These are phyloP conservation scores for Galerucella calmariensis DNA, from an alignment of 2,888 invertebrate genomes.

Conservation along the genomic window DNA sequence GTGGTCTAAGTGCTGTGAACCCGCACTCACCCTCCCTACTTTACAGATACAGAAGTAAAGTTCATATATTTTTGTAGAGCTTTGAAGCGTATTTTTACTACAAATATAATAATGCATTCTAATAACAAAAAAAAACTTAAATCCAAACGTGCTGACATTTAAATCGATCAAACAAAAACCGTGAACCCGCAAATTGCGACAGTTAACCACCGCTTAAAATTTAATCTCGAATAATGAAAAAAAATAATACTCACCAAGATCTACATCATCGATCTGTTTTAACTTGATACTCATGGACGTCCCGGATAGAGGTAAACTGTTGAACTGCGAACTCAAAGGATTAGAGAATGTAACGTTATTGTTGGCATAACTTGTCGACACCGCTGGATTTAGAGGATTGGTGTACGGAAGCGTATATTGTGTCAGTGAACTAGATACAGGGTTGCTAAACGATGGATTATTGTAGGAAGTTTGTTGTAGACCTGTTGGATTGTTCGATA, in stretches of 20 bases:
- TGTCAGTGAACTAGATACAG: slow-evolving; percentile 62
- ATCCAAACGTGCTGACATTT: neutral
- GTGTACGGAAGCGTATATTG: slow-evolving; percentile 65
- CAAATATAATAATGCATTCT: neutral
- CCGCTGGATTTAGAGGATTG: slow-evolving; percentile 55
- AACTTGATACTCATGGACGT: slow-evolving; percentile 72
- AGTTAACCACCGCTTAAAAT: slow-evolving; percentile 1
- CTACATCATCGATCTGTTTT: slow-evolving; percentile 79
- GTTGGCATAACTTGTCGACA: slow-evolving; percentile 59
- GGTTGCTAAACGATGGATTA: slow-evolving; percentile 68
- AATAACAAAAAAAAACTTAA: neutral
- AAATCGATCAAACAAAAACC: neutral
- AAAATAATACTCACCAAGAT: slow-evolving; percentile 66
- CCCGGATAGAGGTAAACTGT: slow-evolving; percentile 63
- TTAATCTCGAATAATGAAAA: slow-evolving; percentile 2
- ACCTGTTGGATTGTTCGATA: slow-evolving; percentile 52
- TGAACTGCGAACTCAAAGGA: slow-evolving; percentile 71
- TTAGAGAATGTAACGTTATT: slow-evolving; percentile 73
- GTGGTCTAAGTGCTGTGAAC: too few relatives aligned
- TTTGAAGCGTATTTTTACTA: too few relatives aligned
- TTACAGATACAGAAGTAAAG: too few relatives aligned
- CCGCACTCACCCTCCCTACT: too few relatives aligned
- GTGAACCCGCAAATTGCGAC: neutral
- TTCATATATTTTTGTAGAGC: too few relatives aligned
- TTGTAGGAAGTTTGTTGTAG: slow-evolving; percentile 65